Percentiles rank a stretch among this genome's conserved stretches.
These are phyloP conservation scores for Drosophila miranda DNA, from an alignment of 1,140 invertebrate genomes.

Conservation along the genomic window DNA sequence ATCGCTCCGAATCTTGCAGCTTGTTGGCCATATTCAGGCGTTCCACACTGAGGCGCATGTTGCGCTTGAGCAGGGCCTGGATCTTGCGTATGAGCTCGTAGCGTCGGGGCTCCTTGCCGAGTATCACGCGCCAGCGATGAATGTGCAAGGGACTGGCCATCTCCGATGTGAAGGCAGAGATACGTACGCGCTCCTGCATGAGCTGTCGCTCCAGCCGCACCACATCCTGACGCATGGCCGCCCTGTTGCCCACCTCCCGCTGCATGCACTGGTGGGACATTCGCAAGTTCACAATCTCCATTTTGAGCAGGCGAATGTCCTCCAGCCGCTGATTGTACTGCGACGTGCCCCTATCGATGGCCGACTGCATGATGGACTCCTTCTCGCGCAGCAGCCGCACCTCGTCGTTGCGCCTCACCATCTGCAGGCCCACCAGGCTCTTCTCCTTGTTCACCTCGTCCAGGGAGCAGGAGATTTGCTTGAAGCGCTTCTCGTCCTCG, in stretches of 20 bases:
- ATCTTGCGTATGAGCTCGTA: constrained; percentile 87
- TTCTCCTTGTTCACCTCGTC: constrained; percentile 86
- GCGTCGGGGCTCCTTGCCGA: constrained; percentile 87
- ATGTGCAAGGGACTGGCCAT: constrained; percentile 91
- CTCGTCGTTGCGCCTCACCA: constrained; percentile 89
- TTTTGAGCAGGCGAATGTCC: constrained; percentile 89
- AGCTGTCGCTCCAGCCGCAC: constrained; percentile 89
- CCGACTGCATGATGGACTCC: constrained; percentile 87
- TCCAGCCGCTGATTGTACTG: constrained; percentile 88
- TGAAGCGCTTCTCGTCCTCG: constrained; percentile 83
- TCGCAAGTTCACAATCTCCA: constrained; percentile 88
- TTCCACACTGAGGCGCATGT: constrained; percentile 37
- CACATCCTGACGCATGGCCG: constrained; percentile 86
- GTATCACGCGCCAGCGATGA: constrained; percentile 89
- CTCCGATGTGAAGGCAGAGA: constrained; percentile 89
- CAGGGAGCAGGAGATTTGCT: constrained; percentile 85
- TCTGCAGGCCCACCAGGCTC: constrained; percentile 88
- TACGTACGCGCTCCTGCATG: constrained; percentile 87
- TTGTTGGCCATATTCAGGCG: constrained; percentile 20
- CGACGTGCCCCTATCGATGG: constrained; percentile 85
- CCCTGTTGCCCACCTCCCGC: constrained; percentile 85
- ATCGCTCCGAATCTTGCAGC: constrained; percentile 8
- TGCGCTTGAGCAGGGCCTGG: constrained; percentile 85
- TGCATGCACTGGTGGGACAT: constrained; percentile 85
- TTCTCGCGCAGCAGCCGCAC: constrained; percentile 87